Evolutionary conservation across 2,888 invertebrate species (phyloP).

Genomic region (Hirtodrosophila trivittata): DNA sequence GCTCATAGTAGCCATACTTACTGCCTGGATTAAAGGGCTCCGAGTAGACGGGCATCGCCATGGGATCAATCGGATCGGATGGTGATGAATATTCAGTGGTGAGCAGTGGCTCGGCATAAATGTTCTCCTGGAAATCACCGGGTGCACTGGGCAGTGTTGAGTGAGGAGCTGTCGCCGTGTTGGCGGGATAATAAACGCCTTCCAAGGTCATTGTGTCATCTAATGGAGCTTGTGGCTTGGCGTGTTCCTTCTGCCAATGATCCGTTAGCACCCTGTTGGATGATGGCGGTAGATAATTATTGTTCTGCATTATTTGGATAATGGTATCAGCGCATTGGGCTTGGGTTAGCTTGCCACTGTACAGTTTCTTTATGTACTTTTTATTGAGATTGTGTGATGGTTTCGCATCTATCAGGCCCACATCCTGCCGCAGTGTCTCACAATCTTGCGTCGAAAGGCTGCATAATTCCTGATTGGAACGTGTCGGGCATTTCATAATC

Average conservation of each 20-base stretch:
- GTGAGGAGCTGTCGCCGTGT: too few relatives aligned
- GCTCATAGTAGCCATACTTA: slow-evolving; percentile 54
- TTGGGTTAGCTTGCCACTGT: slow-evolving; percentile 1
- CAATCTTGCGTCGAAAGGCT: not conserved
- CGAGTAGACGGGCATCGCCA: slow-evolving; percentile 61
- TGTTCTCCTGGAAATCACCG: slow-evolving; percentile 64
- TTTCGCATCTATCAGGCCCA: not conserved
- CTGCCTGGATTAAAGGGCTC: slow-evolving; percentile 81
- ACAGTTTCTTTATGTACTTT: slow-evolving; percentile 5
- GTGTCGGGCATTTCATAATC: not conserved
- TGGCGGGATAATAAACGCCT: not conserved
- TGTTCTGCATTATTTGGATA: not conserved
- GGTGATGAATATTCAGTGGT: slow-evolving; percentile 43
- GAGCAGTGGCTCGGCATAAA: slow-evolving; percentile 81
- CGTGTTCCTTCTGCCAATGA: slow-evolving; percentile 17
- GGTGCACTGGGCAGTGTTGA: slow-evolving; percentile 37
- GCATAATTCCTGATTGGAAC: not conserved
- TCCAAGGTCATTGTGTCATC: not conserved
- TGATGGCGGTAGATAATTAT: not conserved
- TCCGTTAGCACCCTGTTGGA: slow-evolving; percentile 7
- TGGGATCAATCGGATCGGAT: slow-evolving; percentile 13
- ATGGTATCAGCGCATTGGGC: slow-evolving; percentile 9
- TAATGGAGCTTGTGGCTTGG: slow-evolving; percentile 6
- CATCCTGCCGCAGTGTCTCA: not conserved
- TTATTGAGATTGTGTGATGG: not conserved